Base-by-base conservation (phyloP, 2,113 vertebrate species). In the Poicephalus meyeri region DNA sequence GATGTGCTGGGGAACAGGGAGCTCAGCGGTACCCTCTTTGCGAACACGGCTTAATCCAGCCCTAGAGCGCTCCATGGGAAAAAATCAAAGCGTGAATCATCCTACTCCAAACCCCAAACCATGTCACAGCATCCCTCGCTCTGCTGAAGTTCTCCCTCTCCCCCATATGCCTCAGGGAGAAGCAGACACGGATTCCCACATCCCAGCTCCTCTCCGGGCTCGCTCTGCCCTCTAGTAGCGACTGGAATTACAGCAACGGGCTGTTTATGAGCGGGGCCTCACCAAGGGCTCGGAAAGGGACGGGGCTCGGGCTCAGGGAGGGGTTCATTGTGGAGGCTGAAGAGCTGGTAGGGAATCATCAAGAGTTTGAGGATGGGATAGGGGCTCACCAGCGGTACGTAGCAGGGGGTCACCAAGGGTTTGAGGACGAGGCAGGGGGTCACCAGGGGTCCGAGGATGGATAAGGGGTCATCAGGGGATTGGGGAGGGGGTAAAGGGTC, bases 101-200 rank as follows among this genome's bases (percentile, higher is more conserved):
- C 58, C 55, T 64, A 12, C 39, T 72, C 63, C 82, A 92, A 95
- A 92, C 91, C 91, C 72, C 93, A 90, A 9, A 61, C 79, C 88
- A 2, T 79, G 71, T 53, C 86, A 64, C 82, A 72, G 79, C 69
- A 84, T 66, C 85, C 78, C 60, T 83, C 11, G 17, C 16, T n/a
- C 83, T 29, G 71, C 66, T n/a, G 21, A 42, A 63, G 56, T 33
- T 82, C 86, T 85, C 65, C 41, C 39, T 70, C 50, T 76, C 24
- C 79, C 85, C 6, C 56, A 7, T 31, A 9, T 3, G 46, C 41
- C 61, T 49, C 65, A 2, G 12, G 2, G 89, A 29, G 56, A 80
- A 46, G 68, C 58, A 5, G 37, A 15, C 21, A 4, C n/a, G 2
- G 6, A 35, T 82, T 86, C 49, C 28, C 82, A 13, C 58, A 41